Conservation (phyloP, 2,113 vertebrate species). For the Motacilla alba region DNA sequence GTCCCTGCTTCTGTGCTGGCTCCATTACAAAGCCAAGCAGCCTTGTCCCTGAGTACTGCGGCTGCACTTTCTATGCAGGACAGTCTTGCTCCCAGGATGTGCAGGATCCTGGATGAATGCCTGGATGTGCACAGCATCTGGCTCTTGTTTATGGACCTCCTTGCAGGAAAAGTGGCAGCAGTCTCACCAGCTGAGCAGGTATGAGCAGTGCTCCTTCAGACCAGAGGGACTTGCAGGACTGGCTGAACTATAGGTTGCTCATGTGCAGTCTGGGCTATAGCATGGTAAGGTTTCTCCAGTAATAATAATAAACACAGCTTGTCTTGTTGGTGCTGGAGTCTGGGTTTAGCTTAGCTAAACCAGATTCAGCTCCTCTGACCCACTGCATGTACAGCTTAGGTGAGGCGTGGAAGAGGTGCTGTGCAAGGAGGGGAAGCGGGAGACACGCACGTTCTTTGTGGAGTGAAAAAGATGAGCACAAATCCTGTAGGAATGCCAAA, state of each 20-base stretch:
- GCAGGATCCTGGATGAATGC: not conserved
- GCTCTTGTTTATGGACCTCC: not conserved
- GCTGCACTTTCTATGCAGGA: not conserved
- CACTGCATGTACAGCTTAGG: not conserved
- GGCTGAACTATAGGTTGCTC: not conserved
- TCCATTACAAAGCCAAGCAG: not conserved
- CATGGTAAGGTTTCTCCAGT: not conserved
- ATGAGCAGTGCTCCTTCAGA: not conserved
- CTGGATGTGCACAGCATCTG: not conserved
- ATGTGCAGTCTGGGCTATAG: not conserved
- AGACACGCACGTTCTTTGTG: not conserved
- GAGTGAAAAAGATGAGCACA: slow-evolving; percentile 13
- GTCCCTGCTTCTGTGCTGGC: not conserved
- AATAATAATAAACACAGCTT: not conserved
- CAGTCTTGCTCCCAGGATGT: not conserved
- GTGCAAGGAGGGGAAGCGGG: not conserved
- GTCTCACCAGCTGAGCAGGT: not conserved
- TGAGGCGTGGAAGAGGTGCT: not conserved
- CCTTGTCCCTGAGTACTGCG: not conserved
- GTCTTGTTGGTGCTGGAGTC: not conserved
- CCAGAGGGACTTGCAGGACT: not conserved
- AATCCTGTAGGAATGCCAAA: not conserved
- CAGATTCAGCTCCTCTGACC: not conserved
- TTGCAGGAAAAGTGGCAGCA: not conserved
- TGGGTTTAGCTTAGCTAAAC: not conserved